Evolutionary conservation across 2,888 invertebrate species (phyloP), one percentile per base, ranked within the genome.

Genomic region (Celastrina argiolus): DNA sequence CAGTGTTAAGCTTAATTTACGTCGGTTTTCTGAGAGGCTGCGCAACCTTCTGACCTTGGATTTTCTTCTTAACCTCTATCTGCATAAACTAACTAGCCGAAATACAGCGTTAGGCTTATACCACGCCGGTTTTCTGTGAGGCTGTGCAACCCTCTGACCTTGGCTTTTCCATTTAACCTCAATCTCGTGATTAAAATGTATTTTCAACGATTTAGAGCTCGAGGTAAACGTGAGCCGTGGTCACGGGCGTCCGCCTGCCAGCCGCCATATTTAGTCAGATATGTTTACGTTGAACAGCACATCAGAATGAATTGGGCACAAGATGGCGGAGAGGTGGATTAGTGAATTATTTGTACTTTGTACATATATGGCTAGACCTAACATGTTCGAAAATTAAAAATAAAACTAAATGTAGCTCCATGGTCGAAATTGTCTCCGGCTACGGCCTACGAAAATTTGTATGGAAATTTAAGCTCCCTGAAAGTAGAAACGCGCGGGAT

Each of bases 201-300:
- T 51, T 51, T 51, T 14, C 22, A 51, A 31, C 34, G 34, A 18
- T 16, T 59, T 39, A 31, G 16, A 36, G 61, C 34, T 7, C 61
- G 61, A 61, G 61, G 61, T 22, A 26, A 61, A 22, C 61, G 61
- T 22, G 61, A 36, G 61, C 10, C 0, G 36, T 39, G 61, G 61
- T 61, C 61, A 61, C 39, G 61, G 61, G 61, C 61, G 61, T 22
- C 61, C 36, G 39, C 58, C 58, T 58, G 51, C 14, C 22, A 22
- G 51, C 51, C 39, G 41, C 41, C 51, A 51, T 51, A 51, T 51
- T 51, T 22, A 51, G 51, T 31, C 31, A 31, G 31, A 36, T 36
- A 6, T 51, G 51, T 26, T 51, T 14, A 22, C 51, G 22, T 51
- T 22, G 2, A 12, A 51, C 22, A 16, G 42, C 18, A 16, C 18